Evolutionary conservation across 2,113 vertebrate genomes (phyloP).

Genomic region (Lanius collurio): DNA sequence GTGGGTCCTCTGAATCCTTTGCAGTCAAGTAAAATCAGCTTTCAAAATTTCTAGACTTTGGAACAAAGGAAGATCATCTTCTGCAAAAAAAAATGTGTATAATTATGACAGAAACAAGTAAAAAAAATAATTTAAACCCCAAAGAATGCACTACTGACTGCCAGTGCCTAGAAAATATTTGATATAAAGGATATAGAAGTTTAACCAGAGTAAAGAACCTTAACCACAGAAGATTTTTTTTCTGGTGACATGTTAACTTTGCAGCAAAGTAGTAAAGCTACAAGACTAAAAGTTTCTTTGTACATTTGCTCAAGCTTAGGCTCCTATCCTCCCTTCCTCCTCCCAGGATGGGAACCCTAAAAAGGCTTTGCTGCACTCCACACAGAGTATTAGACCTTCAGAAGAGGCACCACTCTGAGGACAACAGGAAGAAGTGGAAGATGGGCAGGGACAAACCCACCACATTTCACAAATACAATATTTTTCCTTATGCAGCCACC

Average conservation of each 20-base stretch:
- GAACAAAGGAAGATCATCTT: background rate
- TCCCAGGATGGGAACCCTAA: background rate
- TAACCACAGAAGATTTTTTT: background rate
- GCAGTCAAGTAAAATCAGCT: background rate
- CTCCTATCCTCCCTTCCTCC: background rate
- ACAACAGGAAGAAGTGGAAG: background rate
- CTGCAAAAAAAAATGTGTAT: background rate
- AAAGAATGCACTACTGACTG: background rate
- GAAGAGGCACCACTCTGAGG: background rate
- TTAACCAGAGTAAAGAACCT: background rate
- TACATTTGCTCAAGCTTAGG: background rate
- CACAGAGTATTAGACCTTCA: background rate
- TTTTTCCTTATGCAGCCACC: background rate
- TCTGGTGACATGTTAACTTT: background rate
- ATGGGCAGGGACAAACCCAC: background rate
- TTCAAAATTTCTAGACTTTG: background rate
- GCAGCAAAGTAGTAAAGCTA: background rate
- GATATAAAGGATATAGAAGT: background rate
- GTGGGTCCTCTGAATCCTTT: background rate
- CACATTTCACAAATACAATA: rapidly evolving
- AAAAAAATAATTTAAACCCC: rapidly evolving
- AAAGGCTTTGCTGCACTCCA: background rate
- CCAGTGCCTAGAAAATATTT: background rate
- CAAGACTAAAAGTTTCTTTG: background rate
- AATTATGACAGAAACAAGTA: background rate